Conservation (phyloP, 2,888 invertebrate species). For the Herminia tarsipennalis region DNA sequence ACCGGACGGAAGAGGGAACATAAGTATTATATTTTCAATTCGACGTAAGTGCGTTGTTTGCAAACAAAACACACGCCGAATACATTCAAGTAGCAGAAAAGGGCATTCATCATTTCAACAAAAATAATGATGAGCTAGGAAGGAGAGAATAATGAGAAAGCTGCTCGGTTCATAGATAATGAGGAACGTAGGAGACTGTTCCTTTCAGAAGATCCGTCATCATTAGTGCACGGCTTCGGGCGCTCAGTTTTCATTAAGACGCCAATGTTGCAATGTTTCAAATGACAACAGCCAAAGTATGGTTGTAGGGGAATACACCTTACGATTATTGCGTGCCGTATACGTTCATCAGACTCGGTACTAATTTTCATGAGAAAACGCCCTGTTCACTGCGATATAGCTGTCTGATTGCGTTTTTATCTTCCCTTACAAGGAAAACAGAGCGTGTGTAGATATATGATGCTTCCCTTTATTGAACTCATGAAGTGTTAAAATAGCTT, state of each 20-base stretch:
- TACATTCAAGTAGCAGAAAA: constrained; percentile 45
- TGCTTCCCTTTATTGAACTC: constrained; percentile 23
- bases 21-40: background rate
- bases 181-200: constrained; percentile 67
- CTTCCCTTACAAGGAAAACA: constrained; percentile 18
- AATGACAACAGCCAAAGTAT: constrained; percentile 60
- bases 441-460: constrained; percentile 10
- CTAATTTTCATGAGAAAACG: constrained; percentile 31
- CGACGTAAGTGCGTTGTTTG: background rate
- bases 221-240: constrained; percentile 76
- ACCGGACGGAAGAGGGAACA: no score
- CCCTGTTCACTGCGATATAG: constrained; percentile 11
- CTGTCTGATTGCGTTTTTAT: constrained; percentile 35
- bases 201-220: constrained; percentile 79
- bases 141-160: constrained; percentile 62
- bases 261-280: constrained; percentile 74
- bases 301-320: constrained; percentile 46
- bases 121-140: constrained; percentile 60
- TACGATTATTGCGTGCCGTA: constrained; percentile 41
- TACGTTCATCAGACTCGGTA: constrained; percentile 8
- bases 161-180: constrained; percentile 72
- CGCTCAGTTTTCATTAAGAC: constrained; percentile 78
- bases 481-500: constrained; percentile 14
- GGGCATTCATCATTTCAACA: constrained; percentile 52
- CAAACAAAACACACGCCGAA: constrained; percentile 22